Base-by-base conservation (phyloP, 2,113 vertebrate genomes). In the Cryptomyrus ogoouensis region DNA sequence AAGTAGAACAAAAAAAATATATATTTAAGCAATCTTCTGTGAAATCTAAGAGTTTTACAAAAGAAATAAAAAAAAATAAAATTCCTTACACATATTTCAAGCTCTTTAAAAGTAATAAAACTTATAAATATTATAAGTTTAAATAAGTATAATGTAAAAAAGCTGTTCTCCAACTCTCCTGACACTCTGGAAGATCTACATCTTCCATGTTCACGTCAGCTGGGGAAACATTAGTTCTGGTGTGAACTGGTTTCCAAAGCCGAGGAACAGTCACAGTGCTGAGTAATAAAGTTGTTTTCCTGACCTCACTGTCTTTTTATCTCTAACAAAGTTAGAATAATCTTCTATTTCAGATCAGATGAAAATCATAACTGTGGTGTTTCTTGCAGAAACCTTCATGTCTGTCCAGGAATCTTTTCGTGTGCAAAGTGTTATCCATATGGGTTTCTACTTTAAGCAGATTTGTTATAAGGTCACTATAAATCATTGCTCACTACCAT, bases 281-380 rank as follows among this genome's bases (percentile, higher is more conserved):
- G 88, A 88, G 88, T 91, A 90, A 91, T 90, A 91, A 89, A 88
- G 90, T 89, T 92, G 87, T 90, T 93, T 92, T 90, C 83, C 44
- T 77, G 53, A 74, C 35, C 88, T n/a, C 56, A 39, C 85, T 90
- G 70, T 88, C 90, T 70, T 87, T 91, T 91, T 86, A 91, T 91
- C 58, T 19, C 0, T 80, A 87, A 84, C 90, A 92, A 91, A 91
- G 89, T 91, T 88, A 77, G 70, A 88, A 62, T 77, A 52, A 77
- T 87, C 50, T 83, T 62, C 87, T 53, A 89, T 31, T 24, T 17
- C 3, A 44, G 39, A 42, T 42, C 35, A 0, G 6, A 62, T 21
- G 42, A 88, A 62, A 10, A 10, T n/a, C 27, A 44, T 17, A 70
- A 58, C 50, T 58, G 56, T 47, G 70, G 70, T 77, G 15, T 19